Percentiles rank a stretch among this genome's conserved stretches.
Evolutionary conservation across 1,140 invertebrate genomes (phyloP).

Genomic region (Whitmania pigra): DNA sequence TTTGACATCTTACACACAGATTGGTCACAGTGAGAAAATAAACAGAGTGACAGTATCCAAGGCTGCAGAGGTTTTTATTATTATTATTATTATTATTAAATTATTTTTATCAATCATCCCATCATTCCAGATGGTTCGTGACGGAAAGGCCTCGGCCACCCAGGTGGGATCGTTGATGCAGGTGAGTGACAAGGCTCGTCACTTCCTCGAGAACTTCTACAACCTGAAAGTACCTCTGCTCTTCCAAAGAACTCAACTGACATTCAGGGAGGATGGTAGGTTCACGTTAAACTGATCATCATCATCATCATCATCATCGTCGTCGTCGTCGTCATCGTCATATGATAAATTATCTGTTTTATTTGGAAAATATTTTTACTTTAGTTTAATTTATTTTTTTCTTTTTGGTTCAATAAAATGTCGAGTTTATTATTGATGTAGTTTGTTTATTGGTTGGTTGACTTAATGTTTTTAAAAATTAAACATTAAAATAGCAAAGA

Average conservation of each 20-base stretch:
- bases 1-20: neutral
- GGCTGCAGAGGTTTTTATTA: neutral
- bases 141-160: slow-evolving; percentile 41
- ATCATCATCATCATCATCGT: too few relatives aligned
- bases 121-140: slow-evolving; percentile 41
- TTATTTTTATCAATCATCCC: neutral
- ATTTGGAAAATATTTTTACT: neutral
- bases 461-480: too few relatives aligned
- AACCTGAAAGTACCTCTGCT: slow-evolving; percentile 43
- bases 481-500: too few relatives aligned
- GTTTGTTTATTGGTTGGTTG: too few relatives aligned
- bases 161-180: slow-evolving; percentile 41
- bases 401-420: too few relatives aligned
- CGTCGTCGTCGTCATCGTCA: neutral
- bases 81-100: neutral
- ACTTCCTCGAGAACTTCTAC: slow-evolving; percentile 44
- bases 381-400: too few relatives aligned
- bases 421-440: too few relatives aligned
- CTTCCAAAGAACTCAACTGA: slow-evolving; percentile 49
- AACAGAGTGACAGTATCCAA: slow-evolving; percentile 1
- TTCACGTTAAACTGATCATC: neutral
- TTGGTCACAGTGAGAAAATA: slow-evolving; percentile 5
- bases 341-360: neutral
- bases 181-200: slow-evolving; percentile 40
- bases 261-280: slow-evolving; percentile 44